Evolutionary conservation across 1,140 invertebrate species (phyloP).

Genomic region (Drosophila insularis): DNA sequence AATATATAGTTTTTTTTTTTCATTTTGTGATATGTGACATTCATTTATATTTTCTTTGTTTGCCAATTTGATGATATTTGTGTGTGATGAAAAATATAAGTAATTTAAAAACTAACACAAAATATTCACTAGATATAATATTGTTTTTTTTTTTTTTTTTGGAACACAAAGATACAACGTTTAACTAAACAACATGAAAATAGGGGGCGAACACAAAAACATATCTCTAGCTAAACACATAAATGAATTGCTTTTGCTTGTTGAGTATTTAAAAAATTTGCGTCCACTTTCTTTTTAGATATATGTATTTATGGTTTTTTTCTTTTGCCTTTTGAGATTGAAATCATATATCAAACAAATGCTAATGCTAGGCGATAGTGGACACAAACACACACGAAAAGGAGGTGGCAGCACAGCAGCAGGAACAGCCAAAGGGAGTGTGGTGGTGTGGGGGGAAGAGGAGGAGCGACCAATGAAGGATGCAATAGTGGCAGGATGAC

Average conservation of each 20-base stretch:
- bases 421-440: conserved; percentile 5
- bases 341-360: conserved; percentile 69
- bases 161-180: conserved; percentile 60
- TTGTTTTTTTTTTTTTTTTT: conserved; percentile 19
- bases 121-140: conserved; percentile 6
- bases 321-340: conserved; percentile 42
- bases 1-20: not conserved
- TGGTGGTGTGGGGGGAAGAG: not conserved
- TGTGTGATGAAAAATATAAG: not conserved
- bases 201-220: conserved; percentile 60
- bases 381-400: conserved; percentile 26
- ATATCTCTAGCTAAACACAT: conserved; percentile 73
- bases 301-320: conserved; percentile 23
- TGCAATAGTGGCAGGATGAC: not conserved
- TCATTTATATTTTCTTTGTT: not conserved
- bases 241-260: conserved; percentile 44
- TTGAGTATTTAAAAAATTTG: conserved; percentile 36
- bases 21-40: not conserved
- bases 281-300: not conserved
- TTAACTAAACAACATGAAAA: conserved; percentile 62
- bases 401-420: conserved; percentile 23
- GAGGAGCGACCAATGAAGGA: conserved; percentile 6
- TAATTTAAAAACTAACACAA: conserved; percentile 8
- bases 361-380: conserved; percentile 74
- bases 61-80: not conserved